phyloP scores from a whole-genome alignment of 1,140 invertebrate species.

The Drosophila triauraria region DNA sequence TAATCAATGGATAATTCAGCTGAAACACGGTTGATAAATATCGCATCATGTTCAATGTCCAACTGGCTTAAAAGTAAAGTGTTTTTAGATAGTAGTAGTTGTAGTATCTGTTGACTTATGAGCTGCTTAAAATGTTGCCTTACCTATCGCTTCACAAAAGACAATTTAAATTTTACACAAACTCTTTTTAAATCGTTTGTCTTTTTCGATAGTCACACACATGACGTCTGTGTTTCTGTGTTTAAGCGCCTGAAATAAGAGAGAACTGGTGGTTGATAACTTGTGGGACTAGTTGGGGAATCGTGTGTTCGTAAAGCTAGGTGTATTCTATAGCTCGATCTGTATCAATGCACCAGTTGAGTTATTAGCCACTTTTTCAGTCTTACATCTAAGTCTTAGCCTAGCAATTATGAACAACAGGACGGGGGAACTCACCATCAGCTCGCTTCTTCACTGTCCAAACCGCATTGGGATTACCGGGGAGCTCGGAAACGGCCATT shows the following conservation, averaged over 20 bases:
- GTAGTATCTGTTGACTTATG: constrained; percentile 78
- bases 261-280: constrained; percentile 89
- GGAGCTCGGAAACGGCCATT: constrained; percentile 99
- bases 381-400: constrained; percentile 51
- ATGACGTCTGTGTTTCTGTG: constrained; percentile 73
- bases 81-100: constrained; percentile 30
- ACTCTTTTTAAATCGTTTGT: constrained; percentile 51
- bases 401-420: neutral
- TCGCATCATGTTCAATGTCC: constrained; percentile 84
- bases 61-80: constrained; percentile 38
- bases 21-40: constrained; percentile 85
- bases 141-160: constrained; percentile 83
- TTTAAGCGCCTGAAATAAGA: constrained; percentile 87
- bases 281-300: constrained; percentile 69
- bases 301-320: constrained; percentile 58
- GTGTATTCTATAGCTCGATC: constrained; percentile 63
- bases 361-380: constrained; percentile 57
- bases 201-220: constrained; percentile 73
- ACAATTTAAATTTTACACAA: constrained; percentile 70
- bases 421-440: constrained; percentile 87
- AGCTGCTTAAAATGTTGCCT: constrained; percentile 80
- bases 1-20: constrained; percentile 84
- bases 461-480: constrained; percentile 99
- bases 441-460: constrained; percentile 99
- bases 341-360: constrained; percentile 82